These are phyloP conservation scores for Puntigrus tetrazona DNA, from an alignment of 2,113 vertebrate genomes.

Conservation along the genomic window DNA sequence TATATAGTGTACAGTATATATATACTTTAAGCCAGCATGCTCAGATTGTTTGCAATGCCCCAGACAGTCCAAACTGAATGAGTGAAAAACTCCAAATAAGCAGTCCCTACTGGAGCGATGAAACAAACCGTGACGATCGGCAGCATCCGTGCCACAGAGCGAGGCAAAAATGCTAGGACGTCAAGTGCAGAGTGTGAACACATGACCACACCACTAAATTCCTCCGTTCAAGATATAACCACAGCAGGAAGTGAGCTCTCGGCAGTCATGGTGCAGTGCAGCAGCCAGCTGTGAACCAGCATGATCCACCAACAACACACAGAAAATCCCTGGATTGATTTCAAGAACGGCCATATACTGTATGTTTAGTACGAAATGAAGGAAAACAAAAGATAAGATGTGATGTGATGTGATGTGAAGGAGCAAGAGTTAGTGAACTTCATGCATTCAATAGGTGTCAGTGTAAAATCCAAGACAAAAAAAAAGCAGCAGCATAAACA, in stretches of 20 bases:
- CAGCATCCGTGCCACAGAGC: background rate
- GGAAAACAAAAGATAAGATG: background rate
- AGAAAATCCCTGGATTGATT: background rate
- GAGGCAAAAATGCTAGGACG: background rate
- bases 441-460: background rate
- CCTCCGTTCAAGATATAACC: background rate
- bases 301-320: constrained; percentile 12
- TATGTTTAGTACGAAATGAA: background rate
- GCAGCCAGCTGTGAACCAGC: constrained; percentile 13
- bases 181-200: constrained; percentile 3
- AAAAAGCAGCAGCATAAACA: background rate
- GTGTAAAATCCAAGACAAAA: background rate
- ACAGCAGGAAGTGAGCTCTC: constrained; percentile 16
- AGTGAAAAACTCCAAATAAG: background rate
- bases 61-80: background rate
- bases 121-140: background rate
- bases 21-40: background rate
- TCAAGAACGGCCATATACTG: background rate
- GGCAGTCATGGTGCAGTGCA: constrained; percentile 7
- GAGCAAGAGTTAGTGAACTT: background rate
- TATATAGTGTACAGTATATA: background rate
- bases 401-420: background rate
- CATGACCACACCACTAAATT: constrained; percentile 22
- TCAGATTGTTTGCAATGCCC: constrained; percentile 2
- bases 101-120: background rate